Percentiles rank a stretch among this genome's conserved stretches.
phyloP scores from a whole-genome alignment of 2,797 vertebrate species.

The Ambastaia sidthimunki region DNA sequence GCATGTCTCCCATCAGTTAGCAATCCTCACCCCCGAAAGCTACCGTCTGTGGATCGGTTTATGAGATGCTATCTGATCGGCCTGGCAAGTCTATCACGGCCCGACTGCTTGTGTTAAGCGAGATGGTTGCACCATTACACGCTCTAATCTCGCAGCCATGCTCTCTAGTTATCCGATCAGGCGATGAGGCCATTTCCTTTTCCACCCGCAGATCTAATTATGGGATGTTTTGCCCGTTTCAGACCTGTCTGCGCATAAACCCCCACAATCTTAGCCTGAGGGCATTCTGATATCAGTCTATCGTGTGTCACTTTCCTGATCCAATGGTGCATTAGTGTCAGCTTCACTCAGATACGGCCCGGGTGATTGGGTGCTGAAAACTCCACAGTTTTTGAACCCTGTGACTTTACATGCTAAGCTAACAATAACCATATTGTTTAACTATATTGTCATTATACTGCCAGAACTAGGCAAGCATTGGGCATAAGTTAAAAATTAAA shows the following conservation, averaged over 20 bases:
- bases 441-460: not conserved
- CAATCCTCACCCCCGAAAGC: conserved; percentile 43
- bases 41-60: conserved; percentile 48
- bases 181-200: conserved; percentile 49
- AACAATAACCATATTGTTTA: conserved; percentile 7
- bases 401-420: conserved; percentile 19
- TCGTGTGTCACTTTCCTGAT: conserved; percentile 53
- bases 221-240: conserved; percentile 49
- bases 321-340: conserved; percentile 59
- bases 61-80: conserved; percentile 53
- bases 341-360: conserved; percentile 38
- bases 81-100: conserved; percentile 59
- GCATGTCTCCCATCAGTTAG: conserved; percentile 22
- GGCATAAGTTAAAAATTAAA: not conserved
- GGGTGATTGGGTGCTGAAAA: conserved; percentile 31
- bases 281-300: conserved; percentile 52
- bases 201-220: conserved; percentile 59
- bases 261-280: conserved; percentile 48
- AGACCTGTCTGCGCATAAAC: conserved; percentile 46
- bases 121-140: conserved; percentile 50
- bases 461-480: not conserved
- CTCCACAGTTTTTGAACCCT: conserved; percentile 33
- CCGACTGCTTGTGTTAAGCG: conserved; percentile 49
- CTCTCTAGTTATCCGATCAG: conserved; percentile 60
- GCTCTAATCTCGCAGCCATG: conserved; percentile 53